phyloP scores from a whole-genome alignment of 2,888 invertebrate species.

The Dendrolimus pini region DNA sequence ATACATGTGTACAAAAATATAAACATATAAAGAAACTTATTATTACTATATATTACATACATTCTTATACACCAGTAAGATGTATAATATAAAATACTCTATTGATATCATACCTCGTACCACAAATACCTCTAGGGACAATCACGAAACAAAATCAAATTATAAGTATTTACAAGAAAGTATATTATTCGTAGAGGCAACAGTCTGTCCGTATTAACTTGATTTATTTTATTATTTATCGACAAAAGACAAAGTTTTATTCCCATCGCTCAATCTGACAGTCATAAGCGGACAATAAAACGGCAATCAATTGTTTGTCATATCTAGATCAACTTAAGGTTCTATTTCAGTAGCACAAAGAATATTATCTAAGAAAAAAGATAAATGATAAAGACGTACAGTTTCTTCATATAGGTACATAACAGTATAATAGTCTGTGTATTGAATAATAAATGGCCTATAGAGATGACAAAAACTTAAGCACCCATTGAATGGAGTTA shows the following conservation, averaged over 20 bases:
- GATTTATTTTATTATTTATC: constrained; percentile 66
- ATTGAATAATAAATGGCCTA: constrained; percentile 8
- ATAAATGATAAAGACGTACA: constrained; percentile 44
- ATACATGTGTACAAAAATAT: no score
- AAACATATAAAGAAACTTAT: no score
- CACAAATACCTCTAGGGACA: constrained; percentile 25
- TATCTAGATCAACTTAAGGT: constrained; percentile 26
- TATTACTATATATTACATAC: no score
- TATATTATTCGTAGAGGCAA: constrained; percentile 28
- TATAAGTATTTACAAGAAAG: constrained; percentile 43
- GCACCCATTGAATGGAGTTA: not conserved
- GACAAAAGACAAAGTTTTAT: constrained; percentile 39
- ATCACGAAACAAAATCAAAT: constrained; percentile 43
- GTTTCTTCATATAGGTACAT: not conserved
- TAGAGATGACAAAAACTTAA: not conserved
- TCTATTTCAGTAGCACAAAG: constrained; percentile 23
- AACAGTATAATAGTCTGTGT: constrained; percentile 11
- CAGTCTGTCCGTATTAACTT: constrained; percentile 39
- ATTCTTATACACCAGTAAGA: no score
- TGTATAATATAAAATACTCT: not conserved
- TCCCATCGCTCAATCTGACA: constrained; percentile 24
- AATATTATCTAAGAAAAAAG: constrained; percentile 59
- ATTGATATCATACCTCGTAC: not conserved
- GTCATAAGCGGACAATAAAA: constrained; percentile 23
- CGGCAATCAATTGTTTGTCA: constrained; percentile 25